Percentiles rank a stretch among this genome's conserved stretches.
Evolutionary conservation across 2,797 vertebrate genomes (phyloP).

Genomic region (Mormyrus proboscirostris): DNA sequence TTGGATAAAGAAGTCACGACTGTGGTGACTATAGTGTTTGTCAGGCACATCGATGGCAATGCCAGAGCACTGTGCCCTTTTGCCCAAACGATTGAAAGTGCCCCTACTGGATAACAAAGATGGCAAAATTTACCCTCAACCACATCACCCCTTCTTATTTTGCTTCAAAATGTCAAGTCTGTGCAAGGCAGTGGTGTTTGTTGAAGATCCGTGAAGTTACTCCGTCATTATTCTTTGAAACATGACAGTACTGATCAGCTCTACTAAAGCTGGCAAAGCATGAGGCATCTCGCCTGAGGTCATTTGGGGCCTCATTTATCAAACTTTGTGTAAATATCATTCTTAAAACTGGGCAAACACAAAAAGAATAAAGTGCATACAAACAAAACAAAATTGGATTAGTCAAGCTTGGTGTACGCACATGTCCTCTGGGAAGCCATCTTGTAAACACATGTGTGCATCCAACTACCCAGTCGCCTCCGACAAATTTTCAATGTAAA

Average conservation of each 20-base stretch:
- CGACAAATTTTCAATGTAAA: background rate
- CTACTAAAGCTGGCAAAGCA: background rate
- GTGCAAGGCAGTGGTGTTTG: background rate
- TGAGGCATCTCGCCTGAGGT: background rate
- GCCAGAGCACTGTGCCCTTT: background rate
- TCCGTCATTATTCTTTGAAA: background rate
- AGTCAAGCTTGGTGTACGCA: background rate
- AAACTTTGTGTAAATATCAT: background rate
- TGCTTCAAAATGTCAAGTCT: background rate
- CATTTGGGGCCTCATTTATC: background rate
- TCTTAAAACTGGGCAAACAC: background rate
- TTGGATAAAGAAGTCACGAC: background rate
- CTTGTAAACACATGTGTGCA: background rate
- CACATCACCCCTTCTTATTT: background rate
- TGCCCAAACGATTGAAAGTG: background rate
- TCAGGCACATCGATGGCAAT: background rate
- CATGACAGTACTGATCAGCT: background rate
- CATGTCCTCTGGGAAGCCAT: background rate
- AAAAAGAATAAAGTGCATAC: background rate
- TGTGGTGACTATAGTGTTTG: background rate
- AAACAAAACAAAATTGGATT: background rate
- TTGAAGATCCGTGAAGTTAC: background rate
- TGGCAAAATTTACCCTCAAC: background rate
- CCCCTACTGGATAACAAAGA: background rate
- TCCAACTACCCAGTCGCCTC: background rate